A percentile compares a stretch with the other conserved stretches of the same genome.
Evolutionary conservation across 2,888 invertebrate species (phyloP).

Genomic region (Apocheima hispidaria): DNA sequence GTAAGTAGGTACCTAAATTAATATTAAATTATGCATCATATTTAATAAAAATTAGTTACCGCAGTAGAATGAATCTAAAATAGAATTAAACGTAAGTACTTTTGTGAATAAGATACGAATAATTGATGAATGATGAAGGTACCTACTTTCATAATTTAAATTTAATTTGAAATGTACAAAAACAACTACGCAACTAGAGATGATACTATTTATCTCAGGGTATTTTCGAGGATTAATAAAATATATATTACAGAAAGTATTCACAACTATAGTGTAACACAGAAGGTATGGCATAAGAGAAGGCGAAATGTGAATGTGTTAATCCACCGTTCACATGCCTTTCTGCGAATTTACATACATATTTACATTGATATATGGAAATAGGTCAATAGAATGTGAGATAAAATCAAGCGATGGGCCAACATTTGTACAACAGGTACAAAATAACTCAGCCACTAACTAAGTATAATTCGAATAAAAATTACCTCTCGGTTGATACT

Average conservation of each 20-base stretch:
- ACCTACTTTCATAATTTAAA: conserved; percentile 13
- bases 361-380: conserved; percentile 31
- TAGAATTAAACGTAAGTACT: conserved; percentile 25
- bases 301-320: conserved; percentile 12
- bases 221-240: neutral
- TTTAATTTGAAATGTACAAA: conserved; percentile 10
- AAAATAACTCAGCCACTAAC: neutral
- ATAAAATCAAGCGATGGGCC: conserved; percentile 29
- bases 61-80: conserved; percentile 20
- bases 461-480: neutral
- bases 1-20: conserved; percentile 36
- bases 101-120: conserved; percentile 5
- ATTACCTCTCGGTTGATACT: too few relatives aligned
- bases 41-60: conserved; percentile 20
- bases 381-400: conserved; percentile 29
- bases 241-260: conserved; percentile 17
- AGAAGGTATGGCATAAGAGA: conserved; percentile 16
- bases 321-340: conserved; percentile 29
- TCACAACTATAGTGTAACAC: conserved; percentile 13
- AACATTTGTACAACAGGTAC: conserved; percentile 7
- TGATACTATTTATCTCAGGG: conserved; percentile 9
- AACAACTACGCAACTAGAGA: conserved; percentile 20
- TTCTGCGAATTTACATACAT: conserved; percentile 32
- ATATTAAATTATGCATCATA: conserved; percentile 26
- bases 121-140: conserved; percentile 6